Conservation (phyloP, 2,888 invertebrate genomes). For the Barypeithes pellucidus region DNA sequence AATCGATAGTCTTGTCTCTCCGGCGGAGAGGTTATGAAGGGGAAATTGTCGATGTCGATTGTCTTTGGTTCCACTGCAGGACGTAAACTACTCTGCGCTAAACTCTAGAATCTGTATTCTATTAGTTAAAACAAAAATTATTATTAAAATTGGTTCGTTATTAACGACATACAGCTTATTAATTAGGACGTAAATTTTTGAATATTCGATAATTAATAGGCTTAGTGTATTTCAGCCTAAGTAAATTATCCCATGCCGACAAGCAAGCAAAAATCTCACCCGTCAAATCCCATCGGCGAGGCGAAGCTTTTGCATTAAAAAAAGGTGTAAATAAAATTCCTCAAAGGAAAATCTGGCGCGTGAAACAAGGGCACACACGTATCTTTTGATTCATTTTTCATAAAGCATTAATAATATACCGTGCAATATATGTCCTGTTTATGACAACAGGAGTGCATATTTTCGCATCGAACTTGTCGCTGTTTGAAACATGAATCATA, state of each 20-base stretch:
- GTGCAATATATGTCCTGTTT: conserved; percentile 70
- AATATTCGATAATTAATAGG: no score
- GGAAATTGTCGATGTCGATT: no score
- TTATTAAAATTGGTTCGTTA: no score
- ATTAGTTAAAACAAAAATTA: no score
- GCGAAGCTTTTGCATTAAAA: conserved; percentile 18
- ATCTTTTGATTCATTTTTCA: conserved; percentile 70
- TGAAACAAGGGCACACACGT: conserved; percentile 21
- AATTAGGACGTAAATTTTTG: no score
- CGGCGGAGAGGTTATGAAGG: no score
- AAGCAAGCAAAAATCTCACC: not conserved
- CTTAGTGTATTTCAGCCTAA: not conserved
- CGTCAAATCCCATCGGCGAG: not conserved
- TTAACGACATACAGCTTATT: no score
- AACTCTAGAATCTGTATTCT: no score
- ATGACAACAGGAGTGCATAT: conserved; percentile 70
- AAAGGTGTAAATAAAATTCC: conserved; percentile 36
- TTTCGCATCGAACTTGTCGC: conserved; percentile 71
- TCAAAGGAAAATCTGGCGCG: conserved; percentile 28
- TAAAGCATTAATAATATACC: conserved; percentile 70
- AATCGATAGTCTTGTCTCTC: no score
- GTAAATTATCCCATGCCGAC: not conserved
- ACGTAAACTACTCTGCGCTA: no score
- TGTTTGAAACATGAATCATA: conserved; percentile 69
- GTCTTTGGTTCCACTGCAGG: no score